These are phyloP conservation scores for Acipenser ruthenus DNA, from an alignment of 2,797 vertebrate genomes.

Conservation along the genomic window DNA sequence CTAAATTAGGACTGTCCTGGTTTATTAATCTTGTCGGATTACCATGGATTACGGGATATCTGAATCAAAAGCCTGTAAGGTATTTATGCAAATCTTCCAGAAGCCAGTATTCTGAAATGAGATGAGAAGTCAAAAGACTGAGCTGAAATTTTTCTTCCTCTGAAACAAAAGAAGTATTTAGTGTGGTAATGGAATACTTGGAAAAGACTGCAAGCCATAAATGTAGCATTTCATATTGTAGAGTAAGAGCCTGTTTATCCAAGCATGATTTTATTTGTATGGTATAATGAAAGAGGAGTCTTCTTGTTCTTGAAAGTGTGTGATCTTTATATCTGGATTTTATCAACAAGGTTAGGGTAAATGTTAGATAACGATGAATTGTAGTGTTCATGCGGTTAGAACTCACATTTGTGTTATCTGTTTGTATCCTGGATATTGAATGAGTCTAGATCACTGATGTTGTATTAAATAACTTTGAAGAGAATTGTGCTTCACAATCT, in stretches of 20 bases:
- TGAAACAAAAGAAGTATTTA: conserved; percentile 1
- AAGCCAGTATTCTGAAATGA: not conserved
- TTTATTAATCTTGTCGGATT: no score
- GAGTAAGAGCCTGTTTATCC: not conserved
- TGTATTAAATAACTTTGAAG: no score
- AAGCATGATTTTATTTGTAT: not conserved
- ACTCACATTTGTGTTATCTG: not conserved
- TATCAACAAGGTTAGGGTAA: conserved; percentile 12
- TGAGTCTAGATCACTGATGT: no score
- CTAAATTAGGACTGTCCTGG: conserved; percentile 40
- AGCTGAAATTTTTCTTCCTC: not conserved
- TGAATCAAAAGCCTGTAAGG: no score
- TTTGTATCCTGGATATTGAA: no score
- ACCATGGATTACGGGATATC: no score
- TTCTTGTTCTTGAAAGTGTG: conserved; percentile 15
- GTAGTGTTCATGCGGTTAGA: not conserved
- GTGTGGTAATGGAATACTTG: not conserved
- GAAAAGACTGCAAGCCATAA: not conserved
- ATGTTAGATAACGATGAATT: conserved; percentile 11
- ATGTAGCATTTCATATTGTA: not conserved
- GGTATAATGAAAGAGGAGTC: not conserved
- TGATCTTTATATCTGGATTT: conserved; percentile 6
- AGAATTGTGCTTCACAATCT: no score
- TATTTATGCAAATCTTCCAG: no score
- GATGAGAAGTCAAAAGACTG: not conserved